Evolutionary conservation across 2,888 invertebrate species (phyloP).

Genomic region (Trichopoda pennipes): DNA sequence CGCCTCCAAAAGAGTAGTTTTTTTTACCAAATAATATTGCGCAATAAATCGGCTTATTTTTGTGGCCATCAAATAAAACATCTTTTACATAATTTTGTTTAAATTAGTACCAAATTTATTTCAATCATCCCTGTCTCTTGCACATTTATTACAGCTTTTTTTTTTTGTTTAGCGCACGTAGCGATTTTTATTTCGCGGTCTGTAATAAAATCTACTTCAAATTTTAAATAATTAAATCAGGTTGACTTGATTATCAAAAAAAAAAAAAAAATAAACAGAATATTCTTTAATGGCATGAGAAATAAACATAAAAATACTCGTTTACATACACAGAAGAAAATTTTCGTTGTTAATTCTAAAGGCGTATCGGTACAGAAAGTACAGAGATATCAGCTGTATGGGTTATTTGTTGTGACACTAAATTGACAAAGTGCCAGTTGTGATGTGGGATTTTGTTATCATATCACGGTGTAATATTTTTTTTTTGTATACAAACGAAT

Average conservation of each 20-base stretch:
- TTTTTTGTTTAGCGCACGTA: constrained; percentile 33
- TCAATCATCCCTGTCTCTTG: neutral
- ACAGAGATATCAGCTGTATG: neutral
- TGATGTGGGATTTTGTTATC: neutral
- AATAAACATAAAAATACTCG: too few species aligned
- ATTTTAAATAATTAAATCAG: constrained; percentile 57
- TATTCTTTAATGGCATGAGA: constrained; percentile 38
- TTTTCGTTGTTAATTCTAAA: neutral
- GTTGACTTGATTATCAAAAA: constrained; percentile 43
- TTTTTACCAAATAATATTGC: too few species aligned
- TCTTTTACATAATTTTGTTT: too few species aligned
- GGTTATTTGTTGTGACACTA: constrained; percentile 17
- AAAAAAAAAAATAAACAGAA: constrained; percentile 45
- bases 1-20: too few species aligned
- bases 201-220: constrained; percentile 30
- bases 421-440: constrained; percentile 5
- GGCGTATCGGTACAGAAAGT: neutral
- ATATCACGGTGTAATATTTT: neutral
- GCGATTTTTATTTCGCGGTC: neutral
- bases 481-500: neutral
- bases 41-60: too few species aligned
- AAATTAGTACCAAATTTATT: too few species aligned
- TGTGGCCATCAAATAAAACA: too few species aligned
- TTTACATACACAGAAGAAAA: neutral
- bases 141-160: neutral